phyloP scores from a whole-genome alignment of 2,888 invertebrate genomes.

The Petrolisthes manimaculis region DNA sequence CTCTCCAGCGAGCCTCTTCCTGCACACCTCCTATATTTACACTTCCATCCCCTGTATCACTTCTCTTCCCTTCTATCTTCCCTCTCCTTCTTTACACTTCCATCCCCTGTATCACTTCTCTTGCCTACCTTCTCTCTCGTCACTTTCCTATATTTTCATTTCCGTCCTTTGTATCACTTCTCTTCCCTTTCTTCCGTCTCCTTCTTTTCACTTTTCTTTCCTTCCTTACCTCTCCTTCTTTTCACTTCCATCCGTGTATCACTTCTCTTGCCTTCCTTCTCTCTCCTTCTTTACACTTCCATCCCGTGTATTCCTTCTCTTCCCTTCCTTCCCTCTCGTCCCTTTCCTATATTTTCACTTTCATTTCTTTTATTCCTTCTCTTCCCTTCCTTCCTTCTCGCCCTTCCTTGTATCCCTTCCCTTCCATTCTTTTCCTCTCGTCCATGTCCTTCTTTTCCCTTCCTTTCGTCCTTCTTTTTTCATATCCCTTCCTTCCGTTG shows the following conservation, averaged over 20 bases:
- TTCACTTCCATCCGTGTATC: background rate
- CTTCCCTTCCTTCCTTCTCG: background rate
- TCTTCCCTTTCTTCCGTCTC: background rate
- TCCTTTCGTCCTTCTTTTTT: background rate
- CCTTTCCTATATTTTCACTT: background rate
- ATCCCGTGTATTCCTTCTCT: background rate
- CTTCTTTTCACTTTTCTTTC: background rate
- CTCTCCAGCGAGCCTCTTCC: too few relatives aligned
- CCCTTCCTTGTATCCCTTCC: background rate
- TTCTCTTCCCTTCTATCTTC: background rate
- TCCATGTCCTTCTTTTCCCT: background rate
- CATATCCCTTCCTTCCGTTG: background rate
- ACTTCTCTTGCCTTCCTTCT: background rate
- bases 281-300: background rate
- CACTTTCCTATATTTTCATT: background rate
- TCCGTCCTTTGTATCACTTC: background rate
- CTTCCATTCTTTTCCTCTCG: too few relatives aligned
- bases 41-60: background rate
- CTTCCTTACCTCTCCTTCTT: background rate
- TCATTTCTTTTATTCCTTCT: background rate
- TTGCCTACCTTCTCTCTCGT: background rate
- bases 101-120: too few relatives aligned
- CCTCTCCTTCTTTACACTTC: background rate
- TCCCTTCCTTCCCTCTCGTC: background rate
- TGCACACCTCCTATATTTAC: too few relatives aligned